Evolutionary conservation across 2,888 invertebrate species (phyloP), one percentile per base, ranked within the genome.

Genomic region (Carcina quercana): DNA sequence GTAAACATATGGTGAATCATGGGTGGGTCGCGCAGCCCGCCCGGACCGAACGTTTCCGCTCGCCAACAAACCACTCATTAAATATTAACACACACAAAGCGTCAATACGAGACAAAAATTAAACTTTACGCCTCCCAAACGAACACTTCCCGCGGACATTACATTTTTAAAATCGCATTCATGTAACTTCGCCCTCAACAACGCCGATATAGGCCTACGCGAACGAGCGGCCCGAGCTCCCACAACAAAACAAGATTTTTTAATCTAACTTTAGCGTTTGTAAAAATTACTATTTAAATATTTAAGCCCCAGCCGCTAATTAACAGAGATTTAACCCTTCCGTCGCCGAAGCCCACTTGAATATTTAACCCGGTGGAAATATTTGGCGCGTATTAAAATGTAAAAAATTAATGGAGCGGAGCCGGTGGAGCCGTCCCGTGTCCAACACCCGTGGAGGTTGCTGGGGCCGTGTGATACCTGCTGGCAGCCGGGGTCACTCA

Each of bases 271-370:
- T 83, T 76, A 71, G 71, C 82, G 76, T 83, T 82, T 79, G 82
- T 79, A 84, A 85, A 85, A 85, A 84, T 83, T 79, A 83, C 78
- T 79, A 73, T 76, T 83, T 82, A 80, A 83, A 83, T 68, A 83
- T 83, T 79, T 67, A 84, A 66, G 57, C 61, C 64, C 38, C 55
- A 57, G 72, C 75, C 71, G 59, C 79, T 79, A 82, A 82, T 82
- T 82, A 82, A 83, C 79, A 68, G 75, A 72, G 80, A 83, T 82
- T 78, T 80, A 84, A 82, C 84, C 83, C 80, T 82, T 76, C 80
- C 80, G 84, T 82, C 82, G 75, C 74, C 69, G 71, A 69, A 68
- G 66, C 66, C 49, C 66, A 56, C 62, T 74, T 75, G 65, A 83
- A 75, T 80, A 82, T 80, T 84, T 75, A 75, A 71, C 63, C 64